Conservation (phyloP, 2,797 vertebrate genomes). For the Lacerta bilineata region DNA sequence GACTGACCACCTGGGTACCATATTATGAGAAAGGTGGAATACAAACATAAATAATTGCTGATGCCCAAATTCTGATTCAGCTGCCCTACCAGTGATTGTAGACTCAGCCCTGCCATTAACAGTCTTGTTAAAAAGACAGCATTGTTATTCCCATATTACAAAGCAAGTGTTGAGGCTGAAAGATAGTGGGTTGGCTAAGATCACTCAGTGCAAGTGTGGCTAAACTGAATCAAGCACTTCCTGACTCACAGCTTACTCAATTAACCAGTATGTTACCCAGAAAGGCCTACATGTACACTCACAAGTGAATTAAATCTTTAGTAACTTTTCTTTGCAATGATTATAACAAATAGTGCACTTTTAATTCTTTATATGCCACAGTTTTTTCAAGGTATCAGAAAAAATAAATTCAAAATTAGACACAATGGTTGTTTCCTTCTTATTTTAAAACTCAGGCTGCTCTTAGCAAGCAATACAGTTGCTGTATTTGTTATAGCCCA, state of each 20-base stretch:
- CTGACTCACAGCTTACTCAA: not conserved
- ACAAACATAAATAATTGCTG: not conserved
- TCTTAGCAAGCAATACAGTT: not conserved
- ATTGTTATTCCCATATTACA: not conserved
- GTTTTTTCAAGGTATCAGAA: not conserved
- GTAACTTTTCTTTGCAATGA: not conserved
- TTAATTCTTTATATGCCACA: not conserved
- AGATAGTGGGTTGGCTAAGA: not conserved
- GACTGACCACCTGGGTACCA: too few relatives aligned
- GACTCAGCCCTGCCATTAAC: not conserved
- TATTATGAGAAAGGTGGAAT: not conserved
- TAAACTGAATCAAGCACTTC: slow-evolving; percentile 1
- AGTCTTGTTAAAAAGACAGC: not conserved
- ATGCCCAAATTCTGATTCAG: not conserved
- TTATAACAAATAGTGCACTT: not conserved
- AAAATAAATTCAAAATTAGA: not conserved
- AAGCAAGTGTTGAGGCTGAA: too few relatives aligned
- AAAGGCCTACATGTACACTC: not conserved
- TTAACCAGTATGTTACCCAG: not conserved
- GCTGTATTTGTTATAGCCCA: not conserved
- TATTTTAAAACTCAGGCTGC: not conserved
- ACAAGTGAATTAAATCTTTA: too few relatives aligned
- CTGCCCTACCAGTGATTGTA: not conserved
- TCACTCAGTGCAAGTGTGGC: not conserved
- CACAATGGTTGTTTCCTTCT: not conserved